Percentiles rank a stretch among this genome's conserved stretches.
phyloP scores from a whole-genome alignment of 2,113 vertebrate genomes.

The Toxotes jaculatrix region DNA sequence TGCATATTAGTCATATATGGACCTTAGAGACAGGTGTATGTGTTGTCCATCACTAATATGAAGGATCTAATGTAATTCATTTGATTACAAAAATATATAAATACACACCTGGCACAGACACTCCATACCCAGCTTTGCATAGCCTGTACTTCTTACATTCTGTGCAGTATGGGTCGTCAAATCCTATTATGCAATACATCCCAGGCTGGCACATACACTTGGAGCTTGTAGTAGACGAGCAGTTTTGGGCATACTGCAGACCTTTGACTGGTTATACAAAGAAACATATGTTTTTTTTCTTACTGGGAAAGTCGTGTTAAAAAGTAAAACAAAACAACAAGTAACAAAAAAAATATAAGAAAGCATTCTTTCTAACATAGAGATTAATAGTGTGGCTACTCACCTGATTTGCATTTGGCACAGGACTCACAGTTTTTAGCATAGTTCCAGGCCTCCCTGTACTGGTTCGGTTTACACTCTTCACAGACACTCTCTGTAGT shows the following conservation, averaged over 20 bases:
- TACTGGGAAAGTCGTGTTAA: neutral
- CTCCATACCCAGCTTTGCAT: conserved; percentile 69
- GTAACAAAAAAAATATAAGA: neutral
- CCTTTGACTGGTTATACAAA: conserved; percentile 59
- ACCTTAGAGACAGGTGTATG: too few species aligned
- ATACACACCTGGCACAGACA: conserved; percentile 49
- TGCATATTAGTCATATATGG: too few species aligned
- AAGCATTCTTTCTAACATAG: neutral
- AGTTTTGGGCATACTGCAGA: conserved; percentile 45
- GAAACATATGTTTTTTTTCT: neutral
- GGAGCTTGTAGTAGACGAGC: conserved; percentile 56
- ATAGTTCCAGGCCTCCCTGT: conserved; percentile 53
- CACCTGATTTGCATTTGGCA: conserved; percentile 53
- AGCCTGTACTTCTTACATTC: neutral
- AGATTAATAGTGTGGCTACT: conserved; percentile 34
- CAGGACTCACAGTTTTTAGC: conserved; percentile 70
- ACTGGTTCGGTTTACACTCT: conserved; percentile 52
- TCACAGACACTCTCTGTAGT: conserved; percentile 65
- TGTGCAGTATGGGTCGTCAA: neutral
- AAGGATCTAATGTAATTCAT: too few species aligned
- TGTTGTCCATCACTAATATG: too few species aligned
- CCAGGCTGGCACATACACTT: conserved; percentile 74
- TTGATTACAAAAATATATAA: neutral
- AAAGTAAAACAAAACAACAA: neutral
- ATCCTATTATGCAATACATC: conserved; percentile 41